These are phyloP conservation scores for Bathynomus jamesi DNA, from an alignment of 1,140 invertebrate genomes.

Conservation along the genomic window DNA sequence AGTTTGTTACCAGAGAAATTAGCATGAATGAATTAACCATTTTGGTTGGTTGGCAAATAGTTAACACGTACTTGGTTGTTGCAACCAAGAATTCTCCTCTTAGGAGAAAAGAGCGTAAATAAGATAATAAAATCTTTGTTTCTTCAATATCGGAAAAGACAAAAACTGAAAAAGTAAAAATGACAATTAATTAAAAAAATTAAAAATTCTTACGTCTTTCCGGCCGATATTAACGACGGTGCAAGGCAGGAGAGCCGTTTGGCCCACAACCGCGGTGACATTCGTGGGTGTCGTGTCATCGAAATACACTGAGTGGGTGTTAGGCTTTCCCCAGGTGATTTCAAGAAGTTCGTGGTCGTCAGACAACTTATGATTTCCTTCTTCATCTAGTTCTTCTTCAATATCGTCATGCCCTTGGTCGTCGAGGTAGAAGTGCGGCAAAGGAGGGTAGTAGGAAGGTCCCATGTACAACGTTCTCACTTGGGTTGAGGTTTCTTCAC, in stretches of 20 bases:
- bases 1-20: too few relatives aligned
- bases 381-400: not conserved
- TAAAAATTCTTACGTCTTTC: constrained; percentile 23
- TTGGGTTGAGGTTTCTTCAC: not conserved
- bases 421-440: not conserved
- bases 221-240: constrained; percentile 24
- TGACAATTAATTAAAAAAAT: too few relatives aligned
- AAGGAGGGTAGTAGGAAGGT: not conserved
- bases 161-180: too few relatives aligned
- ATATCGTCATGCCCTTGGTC: not conserved
- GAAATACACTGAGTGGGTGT: constrained; percentile 26
- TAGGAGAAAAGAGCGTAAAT: too few relatives aligned
- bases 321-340: constrained; percentile 30
- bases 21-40: too few relatives aligned
- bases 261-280: constrained; percentile 30
- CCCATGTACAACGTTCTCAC: not conserved
- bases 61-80: too few relatives aligned
- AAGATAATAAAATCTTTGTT: too few relatives aligned
- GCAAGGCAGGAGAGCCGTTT: constrained; percentile 25
- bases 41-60: too few relatives aligned
- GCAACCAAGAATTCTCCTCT: too few relatives aligned
- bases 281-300: constrained; percentile 20
- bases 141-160: too few relatives aligned
- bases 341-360: not conserved
- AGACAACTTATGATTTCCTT: not conserved